These are phyloP conservation scores for Meles meles DNA, from an alignment of 2,113 vertebrate genomes.

Conservation along the genomic window DNA sequence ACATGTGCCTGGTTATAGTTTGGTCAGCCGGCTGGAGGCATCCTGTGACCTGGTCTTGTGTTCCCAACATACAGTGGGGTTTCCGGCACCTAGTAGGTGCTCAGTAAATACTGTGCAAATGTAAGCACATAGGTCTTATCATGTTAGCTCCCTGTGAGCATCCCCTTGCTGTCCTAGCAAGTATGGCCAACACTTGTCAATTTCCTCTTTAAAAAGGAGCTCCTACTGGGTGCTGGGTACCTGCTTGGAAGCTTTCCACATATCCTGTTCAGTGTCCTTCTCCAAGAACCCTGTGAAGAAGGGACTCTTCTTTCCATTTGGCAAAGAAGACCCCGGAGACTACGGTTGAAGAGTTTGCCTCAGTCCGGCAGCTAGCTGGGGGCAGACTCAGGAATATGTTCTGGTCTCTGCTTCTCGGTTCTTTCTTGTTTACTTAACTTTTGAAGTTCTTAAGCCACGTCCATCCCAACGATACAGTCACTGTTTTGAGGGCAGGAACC, in stretches of 20 bases:
- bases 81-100: background rate
- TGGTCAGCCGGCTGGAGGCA: background rate
- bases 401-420: background rate
- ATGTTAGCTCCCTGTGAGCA: background rate
- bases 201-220: background rate
- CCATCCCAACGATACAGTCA: background rate
- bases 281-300: background rate
- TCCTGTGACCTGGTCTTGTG: background rate
- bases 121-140: background rate
- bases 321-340: background rate
- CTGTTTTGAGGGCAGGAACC: background rate
- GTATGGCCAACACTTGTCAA: accelerated
- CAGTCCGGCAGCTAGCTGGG: background rate
- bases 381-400: background rate
- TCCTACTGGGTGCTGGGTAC: background rate
- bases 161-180: background rate
- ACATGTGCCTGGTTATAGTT: background rate
- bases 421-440: background rate
- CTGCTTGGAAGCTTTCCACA: background rate
- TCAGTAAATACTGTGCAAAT: background rate
- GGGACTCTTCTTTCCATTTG: background rate
- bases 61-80: background rate
- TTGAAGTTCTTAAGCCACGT: background rate
- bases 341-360: background rate
- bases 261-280: background rate